These are phyloP conservation scores for Sylvicapra grimmia DNA, from an alignment of 2,113 vertebrate genomes.

Conservation along the genomic window DNA sequence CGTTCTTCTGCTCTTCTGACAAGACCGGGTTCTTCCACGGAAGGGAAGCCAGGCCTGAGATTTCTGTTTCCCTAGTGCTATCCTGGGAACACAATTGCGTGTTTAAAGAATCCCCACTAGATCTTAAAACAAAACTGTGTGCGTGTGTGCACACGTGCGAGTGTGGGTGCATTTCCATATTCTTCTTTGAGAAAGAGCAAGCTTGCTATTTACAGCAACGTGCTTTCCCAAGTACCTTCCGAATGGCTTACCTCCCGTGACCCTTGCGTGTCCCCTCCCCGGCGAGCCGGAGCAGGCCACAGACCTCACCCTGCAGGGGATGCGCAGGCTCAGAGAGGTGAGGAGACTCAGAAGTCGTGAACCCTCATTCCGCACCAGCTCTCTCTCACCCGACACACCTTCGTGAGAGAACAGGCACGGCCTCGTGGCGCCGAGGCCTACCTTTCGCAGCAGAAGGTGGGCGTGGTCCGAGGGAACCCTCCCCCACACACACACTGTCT, in stretches of 20 bases:
- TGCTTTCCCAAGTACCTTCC: neutral
- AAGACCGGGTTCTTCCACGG: neutral
- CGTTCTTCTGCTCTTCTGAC: neutral
- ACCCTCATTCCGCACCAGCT: rapidly evolving
- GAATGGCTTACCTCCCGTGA: neutral
- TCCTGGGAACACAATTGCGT: neutral
- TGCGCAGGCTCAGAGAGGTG: neutral
- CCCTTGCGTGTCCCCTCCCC: neutral
- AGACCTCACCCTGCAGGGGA: neutral
- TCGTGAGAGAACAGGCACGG: rapidly evolving
- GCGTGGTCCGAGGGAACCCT: rapidly evolving
- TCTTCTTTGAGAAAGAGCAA: neutral
- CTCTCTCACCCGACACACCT: rapidly evolving
- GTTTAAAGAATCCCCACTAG: neutral
- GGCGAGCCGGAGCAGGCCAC: neutral
- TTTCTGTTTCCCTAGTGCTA: neutral
- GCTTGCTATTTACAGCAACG: rapidly evolving
- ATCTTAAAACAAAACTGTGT: neutral
- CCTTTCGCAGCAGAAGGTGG: neutral
- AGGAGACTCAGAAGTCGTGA: neutral
- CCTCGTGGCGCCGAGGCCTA: rapidly evolving
- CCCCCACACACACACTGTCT: neutral
- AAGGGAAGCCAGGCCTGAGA: neutral
- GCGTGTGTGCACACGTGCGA: rapidly evolving
- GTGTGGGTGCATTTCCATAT: neutral